Evolutionary conservation across 2,797 vertebrate species (phyloP).

Genomic region (Leucoraja ocellata): DNA sequence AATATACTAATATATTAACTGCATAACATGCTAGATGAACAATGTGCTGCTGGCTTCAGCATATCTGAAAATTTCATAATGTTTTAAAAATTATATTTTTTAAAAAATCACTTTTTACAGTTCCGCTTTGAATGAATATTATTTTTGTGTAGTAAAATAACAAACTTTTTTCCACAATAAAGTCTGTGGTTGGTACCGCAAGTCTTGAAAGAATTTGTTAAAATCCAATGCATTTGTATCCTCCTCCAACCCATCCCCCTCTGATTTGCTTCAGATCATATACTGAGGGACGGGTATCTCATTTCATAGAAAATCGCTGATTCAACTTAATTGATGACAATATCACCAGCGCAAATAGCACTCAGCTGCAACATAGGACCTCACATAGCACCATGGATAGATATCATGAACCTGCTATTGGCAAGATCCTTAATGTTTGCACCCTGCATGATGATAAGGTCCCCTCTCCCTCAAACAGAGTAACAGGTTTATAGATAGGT

Average conservation of each 20-base stretch:
- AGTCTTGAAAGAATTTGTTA: neutral
- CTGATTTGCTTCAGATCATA: neutral
- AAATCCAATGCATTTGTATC: neutral
- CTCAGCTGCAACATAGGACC: neutral
- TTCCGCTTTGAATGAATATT: neutral
- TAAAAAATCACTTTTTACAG: neutral
- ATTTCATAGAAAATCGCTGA: neutral
- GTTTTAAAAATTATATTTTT: neutral
- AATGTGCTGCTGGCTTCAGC: neutral
- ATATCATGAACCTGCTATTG: no score
- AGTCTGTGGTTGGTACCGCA: no score
- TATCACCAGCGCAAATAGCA: neutral
- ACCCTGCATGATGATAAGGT: neutral
- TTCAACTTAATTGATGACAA: neutral
- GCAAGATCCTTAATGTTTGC: neutral
- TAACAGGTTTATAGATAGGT: no score
- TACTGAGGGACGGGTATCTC: neutral
- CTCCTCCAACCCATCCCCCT: no score
- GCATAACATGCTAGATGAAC: neutral
- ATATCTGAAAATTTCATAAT: conserved; percentile 5
- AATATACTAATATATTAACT: neutral
- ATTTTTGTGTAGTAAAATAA: neutral
- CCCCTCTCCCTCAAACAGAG: neutral
- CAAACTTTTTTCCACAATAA: no score
- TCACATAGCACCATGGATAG: no score